Conservation (phyloP, 2,797 vertebrate genomes). For the Danio aesculapii region DNA sequence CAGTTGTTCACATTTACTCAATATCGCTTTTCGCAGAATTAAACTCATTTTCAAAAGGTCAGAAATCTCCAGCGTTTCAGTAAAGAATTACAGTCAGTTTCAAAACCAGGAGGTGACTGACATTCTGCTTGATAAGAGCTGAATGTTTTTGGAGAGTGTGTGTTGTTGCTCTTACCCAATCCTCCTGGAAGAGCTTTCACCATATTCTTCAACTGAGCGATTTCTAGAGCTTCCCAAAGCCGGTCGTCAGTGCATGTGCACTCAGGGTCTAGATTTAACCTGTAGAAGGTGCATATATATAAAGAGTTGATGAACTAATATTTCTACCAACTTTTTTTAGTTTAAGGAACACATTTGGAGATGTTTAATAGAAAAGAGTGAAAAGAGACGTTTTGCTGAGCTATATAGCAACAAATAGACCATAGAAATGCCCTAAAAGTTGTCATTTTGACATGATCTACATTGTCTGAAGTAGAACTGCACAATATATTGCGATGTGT, state of each 20-base stretch:
- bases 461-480: not conserved
- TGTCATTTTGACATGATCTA: not conserved
- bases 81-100: not conserved
- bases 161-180: constrained; percentile 79
- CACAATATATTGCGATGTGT: no score
- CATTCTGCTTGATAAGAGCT: constrained; percentile 2
- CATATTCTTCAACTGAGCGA: constrained; percentile 98
- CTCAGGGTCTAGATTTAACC: constrained; percentile 96
- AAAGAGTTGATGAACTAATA: no score
- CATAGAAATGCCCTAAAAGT: not conserved
- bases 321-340: not conserved
- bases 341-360: not conserved
- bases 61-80: constrained; percentile 8
- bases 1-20: not conserved
- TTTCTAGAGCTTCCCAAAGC: constrained; percentile 99
- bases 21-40: not conserved
- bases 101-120: constrained; percentile 10
- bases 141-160: not conserved
- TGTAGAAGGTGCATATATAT: constrained; percentile 62
- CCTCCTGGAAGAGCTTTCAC: constrained; percentile 94
- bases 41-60: constrained; percentile 10
- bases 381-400: not conserved
- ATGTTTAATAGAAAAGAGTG: not conserved
- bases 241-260: constrained; percentile 91
- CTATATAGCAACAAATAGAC: not conserved